Conservation (phyloP, 2,113 vertebrate genomes). For the Cololabis saira region DNA sequence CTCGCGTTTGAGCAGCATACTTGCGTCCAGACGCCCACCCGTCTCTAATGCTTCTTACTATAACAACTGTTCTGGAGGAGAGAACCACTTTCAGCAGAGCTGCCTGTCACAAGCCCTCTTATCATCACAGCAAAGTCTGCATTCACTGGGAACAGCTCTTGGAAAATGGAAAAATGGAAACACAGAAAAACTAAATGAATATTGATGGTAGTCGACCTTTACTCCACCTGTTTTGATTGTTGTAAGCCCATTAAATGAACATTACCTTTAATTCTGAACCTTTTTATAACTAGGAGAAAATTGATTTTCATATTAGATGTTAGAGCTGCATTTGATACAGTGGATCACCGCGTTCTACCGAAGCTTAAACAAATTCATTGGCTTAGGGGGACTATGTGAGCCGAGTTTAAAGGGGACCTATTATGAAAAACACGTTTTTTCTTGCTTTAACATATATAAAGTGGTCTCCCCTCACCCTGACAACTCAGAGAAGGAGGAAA, state of each 20-base stretch:
- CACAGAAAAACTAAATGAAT: conserved; percentile 57
- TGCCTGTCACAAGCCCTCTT: conserved; percentile 73
- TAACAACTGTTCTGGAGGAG: conserved; percentile 93
- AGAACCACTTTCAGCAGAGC: conserved; percentile 78
- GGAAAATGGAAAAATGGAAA: conserved; percentile 58
- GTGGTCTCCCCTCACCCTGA: no score
- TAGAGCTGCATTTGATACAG: not conserved
- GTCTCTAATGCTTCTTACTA: conserved; percentile 96
- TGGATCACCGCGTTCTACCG: no score
- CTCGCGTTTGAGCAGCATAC: conserved; percentile 98
- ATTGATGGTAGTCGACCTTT: conserved; percentile 43
- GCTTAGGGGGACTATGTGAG: no score
- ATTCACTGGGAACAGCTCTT: conserved; percentile 23
- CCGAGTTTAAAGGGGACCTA: no score
- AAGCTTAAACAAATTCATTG: no score
- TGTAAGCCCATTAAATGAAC: not conserved
- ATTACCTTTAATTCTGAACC: not conserved
- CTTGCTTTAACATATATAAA: no score
- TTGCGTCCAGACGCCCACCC: conserved; percentile 98
- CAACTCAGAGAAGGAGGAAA: no score
- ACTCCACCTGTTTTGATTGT: conserved; percentile 10
- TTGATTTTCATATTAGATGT: not conserved
- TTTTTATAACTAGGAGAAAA: not conserved
- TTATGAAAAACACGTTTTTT: no score
- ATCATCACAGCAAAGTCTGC: conserved; percentile 61